phyloP scores from a whole-genome alignment of 2,797 vertebrate species.

The Manis crassicaudata region DNA sequence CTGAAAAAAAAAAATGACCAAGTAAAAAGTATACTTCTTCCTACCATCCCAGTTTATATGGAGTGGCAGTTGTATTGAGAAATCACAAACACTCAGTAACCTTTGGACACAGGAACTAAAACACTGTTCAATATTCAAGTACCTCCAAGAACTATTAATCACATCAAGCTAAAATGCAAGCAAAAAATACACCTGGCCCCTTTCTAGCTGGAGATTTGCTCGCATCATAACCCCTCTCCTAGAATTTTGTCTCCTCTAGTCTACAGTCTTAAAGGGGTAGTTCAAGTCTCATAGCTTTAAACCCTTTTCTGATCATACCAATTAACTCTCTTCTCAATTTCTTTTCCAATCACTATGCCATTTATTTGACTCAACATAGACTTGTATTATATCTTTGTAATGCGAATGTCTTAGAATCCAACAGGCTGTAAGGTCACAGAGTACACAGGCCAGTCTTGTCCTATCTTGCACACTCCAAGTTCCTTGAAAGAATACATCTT shows the following conservation, averaged over 20 bases:
- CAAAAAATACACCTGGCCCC: not conserved
- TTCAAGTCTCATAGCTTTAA: not conserved
- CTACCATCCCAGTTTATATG: not conserved
- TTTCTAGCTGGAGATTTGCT: not conserved
- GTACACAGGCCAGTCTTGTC: not conserved
- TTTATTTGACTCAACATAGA: conserved; percentile 32
- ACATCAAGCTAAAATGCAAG: not conserved
- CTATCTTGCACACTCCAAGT: not conserved
- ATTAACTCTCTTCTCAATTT: conserved; percentile 41
- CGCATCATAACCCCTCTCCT: not conserved
- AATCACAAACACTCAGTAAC: not conserved
- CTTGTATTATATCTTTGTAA: not conserved
- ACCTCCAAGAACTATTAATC: not conserved
- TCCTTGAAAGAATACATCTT: not conserved
- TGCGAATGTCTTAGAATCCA: not conserved
- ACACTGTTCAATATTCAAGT: conserved; percentile 35
- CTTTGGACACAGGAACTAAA: not conserved
- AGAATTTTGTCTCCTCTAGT: not conserved
- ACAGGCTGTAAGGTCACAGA: not conserved
- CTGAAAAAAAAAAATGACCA: not conserved
- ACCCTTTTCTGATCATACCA: not conserved
- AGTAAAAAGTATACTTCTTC: not conserved
- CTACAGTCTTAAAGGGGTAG: not conserved
- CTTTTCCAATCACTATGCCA: not conserved
- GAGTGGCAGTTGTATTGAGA: not conserved